These are phyloP conservation scores for Lottia scabra DNA, from an alignment of 2,888 invertebrate genomes.

Conservation along the genomic window DNA sequence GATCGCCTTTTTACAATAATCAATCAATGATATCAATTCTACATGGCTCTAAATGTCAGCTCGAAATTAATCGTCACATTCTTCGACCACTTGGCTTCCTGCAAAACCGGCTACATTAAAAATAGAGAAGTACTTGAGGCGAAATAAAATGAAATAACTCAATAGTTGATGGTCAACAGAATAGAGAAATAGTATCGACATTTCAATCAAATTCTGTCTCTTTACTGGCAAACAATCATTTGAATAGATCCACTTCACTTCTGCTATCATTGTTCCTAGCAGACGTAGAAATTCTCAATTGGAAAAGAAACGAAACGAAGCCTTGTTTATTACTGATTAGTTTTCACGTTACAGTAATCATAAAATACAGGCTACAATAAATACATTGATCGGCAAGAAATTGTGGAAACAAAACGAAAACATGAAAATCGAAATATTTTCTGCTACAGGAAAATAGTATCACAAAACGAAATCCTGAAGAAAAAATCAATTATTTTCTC, in stretches of 20 bases:
- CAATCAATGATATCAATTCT: too few relatives aligned
- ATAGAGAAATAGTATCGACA: neutral
- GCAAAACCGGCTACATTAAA: neutral
- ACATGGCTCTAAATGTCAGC: too few relatives aligned
- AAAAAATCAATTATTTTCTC: neutral
- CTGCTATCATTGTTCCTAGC: neutral
- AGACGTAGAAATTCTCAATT: constrained; percentile 1
- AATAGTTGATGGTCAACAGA: neutral
- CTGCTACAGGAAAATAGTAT: neutral
- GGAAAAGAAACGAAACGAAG: neutral
- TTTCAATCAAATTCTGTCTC: neutral
- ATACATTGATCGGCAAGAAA: neutral
- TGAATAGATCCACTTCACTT: too few relatives aligned
- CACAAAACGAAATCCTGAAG: neutral
- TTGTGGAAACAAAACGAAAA: neutral
- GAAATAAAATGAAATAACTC: constrained; percentile 2
- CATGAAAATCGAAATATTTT: neutral
- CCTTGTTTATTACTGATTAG: neutral
- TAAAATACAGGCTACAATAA: neutral
- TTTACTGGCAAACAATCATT: too few relatives aligned
- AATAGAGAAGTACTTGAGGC: constrained; percentile 1
- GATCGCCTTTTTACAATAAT: too few relatives aligned
- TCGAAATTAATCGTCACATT: too few relatives aligned
- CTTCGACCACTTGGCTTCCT: neutral
- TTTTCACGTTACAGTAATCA: neutral